Percentiles rank a stretch among this genome's conserved stretches.
These are phyloP conservation scores for Aldabrachelys gigantea DNA, from an alignment of 2,113 vertebrate species.

Conservation along the genomic window DNA sequence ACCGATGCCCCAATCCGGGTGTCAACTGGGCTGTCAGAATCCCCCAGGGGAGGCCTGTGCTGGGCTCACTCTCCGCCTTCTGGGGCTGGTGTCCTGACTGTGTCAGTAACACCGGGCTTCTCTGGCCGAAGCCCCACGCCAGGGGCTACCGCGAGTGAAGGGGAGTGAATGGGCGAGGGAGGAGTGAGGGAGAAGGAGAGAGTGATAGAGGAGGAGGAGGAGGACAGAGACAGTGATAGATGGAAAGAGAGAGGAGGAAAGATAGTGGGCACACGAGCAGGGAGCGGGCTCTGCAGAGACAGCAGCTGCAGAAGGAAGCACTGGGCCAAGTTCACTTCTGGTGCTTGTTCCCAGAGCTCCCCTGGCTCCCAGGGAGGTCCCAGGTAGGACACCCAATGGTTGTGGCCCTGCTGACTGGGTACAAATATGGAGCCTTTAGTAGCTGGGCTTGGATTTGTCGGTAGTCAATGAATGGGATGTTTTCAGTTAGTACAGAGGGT, in stretches of 20 bases:
- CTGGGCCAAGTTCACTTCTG: too few relatives aligned
- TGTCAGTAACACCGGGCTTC: background rate
- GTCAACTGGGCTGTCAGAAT: background rate
- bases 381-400: background rate
- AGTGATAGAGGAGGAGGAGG: background rate
- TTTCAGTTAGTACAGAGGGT: background rate
- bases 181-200: background rate
- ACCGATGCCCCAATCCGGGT: background rate
- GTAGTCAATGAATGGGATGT: background rate
- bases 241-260: background rate
- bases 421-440: background rate
- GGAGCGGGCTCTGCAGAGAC: background rate
- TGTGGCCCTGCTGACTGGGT: background rate
- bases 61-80: background rate
- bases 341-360: background rate
- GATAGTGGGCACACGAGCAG: background rate
- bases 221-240: background rate
- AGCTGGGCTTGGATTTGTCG: background rate
- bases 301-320: too few relatives aligned
- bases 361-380: background rate
- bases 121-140: background rate
- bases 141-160: too few relatives aligned
- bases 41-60: accelerated
- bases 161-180: background rate
- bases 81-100: background rate